Evolutionary conservation across 23 tunicate genomes (phyloP).

Genomic region (Phallusia fumigata): DNA sequence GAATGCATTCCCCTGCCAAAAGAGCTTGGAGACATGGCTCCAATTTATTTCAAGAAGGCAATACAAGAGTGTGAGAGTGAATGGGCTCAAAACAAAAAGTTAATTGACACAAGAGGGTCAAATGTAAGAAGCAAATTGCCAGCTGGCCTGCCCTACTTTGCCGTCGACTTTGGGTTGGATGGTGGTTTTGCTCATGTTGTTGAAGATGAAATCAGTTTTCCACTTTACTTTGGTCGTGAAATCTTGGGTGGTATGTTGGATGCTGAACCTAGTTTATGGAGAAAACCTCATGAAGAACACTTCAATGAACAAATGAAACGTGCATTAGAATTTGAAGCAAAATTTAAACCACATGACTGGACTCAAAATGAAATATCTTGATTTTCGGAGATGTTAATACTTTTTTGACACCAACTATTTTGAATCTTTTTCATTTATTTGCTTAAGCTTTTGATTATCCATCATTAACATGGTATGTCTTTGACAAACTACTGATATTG

Average conservation of each 20-base stretch:
- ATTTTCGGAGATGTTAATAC: too few relatives aligned
- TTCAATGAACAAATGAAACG: slow-evolving; percentile 83
- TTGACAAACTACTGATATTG: too few relatives aligned
- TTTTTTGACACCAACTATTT: too few relatives aligned
- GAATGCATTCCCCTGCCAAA: slow-evolving; percentile 89
- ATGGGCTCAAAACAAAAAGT: slow-evolving; percentile 86
- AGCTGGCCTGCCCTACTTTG: slow-evolving; percentile 84
- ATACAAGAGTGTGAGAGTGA: slow-evolving; percentile 91
- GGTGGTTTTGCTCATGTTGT: slow-evolving; percentile 99
- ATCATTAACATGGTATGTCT: too few relatives aligned
- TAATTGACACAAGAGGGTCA: slow-evolving; percentile 83
- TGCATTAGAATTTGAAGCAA: slow-evolving; percentile 62
- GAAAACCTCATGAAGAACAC: slow-evolving; percentile 79
- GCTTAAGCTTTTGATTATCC: too few relatives aligned
- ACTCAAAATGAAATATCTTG: background rate
- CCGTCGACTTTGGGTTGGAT: slow-evolving; percentile 84
- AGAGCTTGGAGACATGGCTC: slow-evolving; percentile 82
- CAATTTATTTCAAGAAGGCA: slow-evolving; percentile 97
- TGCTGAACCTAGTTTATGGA: slow-evolving; percentile 80
- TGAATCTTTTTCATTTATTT: too few relatives aligned
- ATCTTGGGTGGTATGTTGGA: slow-evolving; percentile 90
- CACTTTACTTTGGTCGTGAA: slow-evolving; percentile 85
- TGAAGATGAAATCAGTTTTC: slow-evolving; percentile 78
- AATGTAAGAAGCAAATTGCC: slow-evolving; percentile 71
- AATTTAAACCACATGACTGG: slow-evolving; percentile 64